phyloP scores from a whole-genome alignment of 2,113 vertebrate genomes.

The Daphoenositta chrysoptera region DNA sequence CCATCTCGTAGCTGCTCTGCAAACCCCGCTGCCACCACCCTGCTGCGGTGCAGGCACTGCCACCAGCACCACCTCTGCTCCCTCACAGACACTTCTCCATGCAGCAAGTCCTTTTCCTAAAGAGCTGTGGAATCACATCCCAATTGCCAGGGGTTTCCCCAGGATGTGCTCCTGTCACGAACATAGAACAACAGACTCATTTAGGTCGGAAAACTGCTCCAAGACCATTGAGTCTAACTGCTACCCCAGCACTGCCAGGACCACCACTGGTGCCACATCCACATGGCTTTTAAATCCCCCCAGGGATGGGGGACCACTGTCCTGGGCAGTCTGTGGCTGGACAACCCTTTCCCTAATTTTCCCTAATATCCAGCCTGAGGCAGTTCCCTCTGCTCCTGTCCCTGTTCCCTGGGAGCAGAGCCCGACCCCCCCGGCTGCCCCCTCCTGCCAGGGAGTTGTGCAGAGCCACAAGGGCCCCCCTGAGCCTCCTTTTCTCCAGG shows the following conservation, averaged over 20 bases:
- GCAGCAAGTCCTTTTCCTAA: not conserved
- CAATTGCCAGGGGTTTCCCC: not conserved
- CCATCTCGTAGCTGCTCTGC: conserved; percentile 45
- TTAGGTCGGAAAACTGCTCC: not conserved
- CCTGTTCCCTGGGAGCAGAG: not conserved
- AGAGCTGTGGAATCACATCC: not conserved
- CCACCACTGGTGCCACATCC: not conserved
- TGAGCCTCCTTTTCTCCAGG: not conserved
- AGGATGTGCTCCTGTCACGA: not conserved
- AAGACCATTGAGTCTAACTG: not conserved
- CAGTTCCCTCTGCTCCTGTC: not conserved
- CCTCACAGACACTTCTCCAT: not conserved
- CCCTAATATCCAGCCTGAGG: no score
- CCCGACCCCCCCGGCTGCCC: not conserved
- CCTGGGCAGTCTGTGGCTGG: not conserved
- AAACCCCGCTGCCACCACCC: not conserved
- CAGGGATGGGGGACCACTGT: not conserved
- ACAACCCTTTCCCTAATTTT: not conserved
- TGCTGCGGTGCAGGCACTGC: not conserved
- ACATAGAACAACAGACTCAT: not conserved
- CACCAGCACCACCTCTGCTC: not conserved
- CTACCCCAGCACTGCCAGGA: not conserved
- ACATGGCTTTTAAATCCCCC: not conserved
- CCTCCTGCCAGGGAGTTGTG: not conserved
- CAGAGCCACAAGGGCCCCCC: not conserved